phyloP scores from a whole-genome alignment of 2,888 invertebrate genomes.

The Sturmia bella region DNA sequence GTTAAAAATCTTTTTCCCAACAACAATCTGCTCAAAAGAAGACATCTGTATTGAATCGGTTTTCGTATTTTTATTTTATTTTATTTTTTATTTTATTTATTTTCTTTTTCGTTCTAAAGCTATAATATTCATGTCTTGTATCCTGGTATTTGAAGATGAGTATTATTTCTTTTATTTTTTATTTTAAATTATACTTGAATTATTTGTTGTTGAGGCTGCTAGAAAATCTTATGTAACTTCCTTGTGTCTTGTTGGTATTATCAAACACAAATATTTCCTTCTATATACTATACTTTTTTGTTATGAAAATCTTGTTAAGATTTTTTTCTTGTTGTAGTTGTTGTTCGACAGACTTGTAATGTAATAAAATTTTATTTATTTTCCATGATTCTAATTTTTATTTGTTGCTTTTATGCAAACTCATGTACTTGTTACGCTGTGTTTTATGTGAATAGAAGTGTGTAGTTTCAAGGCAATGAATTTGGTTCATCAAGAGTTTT shows the following conservation, averaged over 20 bases:
- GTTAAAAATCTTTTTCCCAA: conserved; percentile 50
- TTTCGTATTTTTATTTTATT: background rate
- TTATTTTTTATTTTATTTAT: conserved; percentile 18
- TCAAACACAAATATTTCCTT: conserved; percentile 50
- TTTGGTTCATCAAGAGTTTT: background rate
- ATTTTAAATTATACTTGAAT: conserved; percentile 24
- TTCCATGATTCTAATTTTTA: conserved; percentile 57
- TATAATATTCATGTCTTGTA: conserved; percentile 66
- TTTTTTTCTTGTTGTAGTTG: conserved; percentile 23
- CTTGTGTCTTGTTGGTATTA: conserved; percentile 28
- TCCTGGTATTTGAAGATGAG: conserved; percentile 45
- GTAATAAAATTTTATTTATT: conserved; percentile 67
- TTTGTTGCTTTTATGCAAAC: conserved; percentile 34
- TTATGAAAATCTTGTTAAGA: conserved; percentile 43
- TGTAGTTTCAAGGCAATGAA: background rate
- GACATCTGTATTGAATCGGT: conserved; percentile 1
- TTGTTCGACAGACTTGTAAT: conserved; percentile 12
- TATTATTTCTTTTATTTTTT: conserved; percentile 18
- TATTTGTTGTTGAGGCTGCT: conserved; percentile 33
- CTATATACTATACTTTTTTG: background rate
- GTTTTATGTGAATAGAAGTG: background rate
- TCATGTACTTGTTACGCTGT: conserved; percentile 6
- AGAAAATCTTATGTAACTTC: conserved; percentile 57
- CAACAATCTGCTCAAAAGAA: conserved; percentile 26
- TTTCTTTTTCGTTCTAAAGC: conserved; percentile 41